Percentiles rank a stretch among this genome's conserved stretches.
Conservation (phyloP, 1,140 invertebrate species). For the Lucilia cuprina region DNA sequence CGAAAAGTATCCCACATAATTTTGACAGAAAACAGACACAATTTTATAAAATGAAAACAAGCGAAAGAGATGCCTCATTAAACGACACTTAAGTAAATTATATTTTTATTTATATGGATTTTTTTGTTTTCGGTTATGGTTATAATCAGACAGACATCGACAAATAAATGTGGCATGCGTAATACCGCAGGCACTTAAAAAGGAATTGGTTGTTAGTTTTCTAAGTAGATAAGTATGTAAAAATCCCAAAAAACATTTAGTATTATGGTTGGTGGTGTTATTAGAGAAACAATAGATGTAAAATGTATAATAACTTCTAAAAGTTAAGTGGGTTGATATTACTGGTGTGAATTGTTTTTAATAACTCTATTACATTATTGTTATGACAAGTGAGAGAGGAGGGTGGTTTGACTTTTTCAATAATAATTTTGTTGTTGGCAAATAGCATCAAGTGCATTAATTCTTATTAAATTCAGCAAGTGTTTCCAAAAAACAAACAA, state of each 20-base stretch:
- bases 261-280: background rate
- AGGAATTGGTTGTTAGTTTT: background rate
- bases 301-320: background rate
- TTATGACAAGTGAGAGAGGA: slow-evolving; percentile 2
- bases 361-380: slow-evolving; percentile 18
- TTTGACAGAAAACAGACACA: slow-evolving; percentile 15
- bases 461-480: slow-evolving; percentile 21
- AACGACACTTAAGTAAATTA: slow-evolving; percentile 34
- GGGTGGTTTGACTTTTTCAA: background rate
- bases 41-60: background rate
- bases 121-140: background rate
- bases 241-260: background rate
- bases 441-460: slow-evolving; percentile 23
- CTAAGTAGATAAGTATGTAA: slow-evolving; percentile 21
- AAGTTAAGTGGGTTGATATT: background rate
- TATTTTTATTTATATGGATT: background rate
- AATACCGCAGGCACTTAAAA: slow-evolving; percentile 3
- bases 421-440: background rate
- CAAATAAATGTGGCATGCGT: background rate
- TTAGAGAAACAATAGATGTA: background rate
- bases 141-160: background rate
- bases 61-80: slow-evolving; percentile 19
- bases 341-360: background rate
- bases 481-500: slow-evolving; percentile 25
- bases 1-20: background rate